These are phyloP conservation scores for Dasyprocta punctata DNA, from an alignment of 2,113 vertebrate species.

Conservation along the genomic window DNA sequence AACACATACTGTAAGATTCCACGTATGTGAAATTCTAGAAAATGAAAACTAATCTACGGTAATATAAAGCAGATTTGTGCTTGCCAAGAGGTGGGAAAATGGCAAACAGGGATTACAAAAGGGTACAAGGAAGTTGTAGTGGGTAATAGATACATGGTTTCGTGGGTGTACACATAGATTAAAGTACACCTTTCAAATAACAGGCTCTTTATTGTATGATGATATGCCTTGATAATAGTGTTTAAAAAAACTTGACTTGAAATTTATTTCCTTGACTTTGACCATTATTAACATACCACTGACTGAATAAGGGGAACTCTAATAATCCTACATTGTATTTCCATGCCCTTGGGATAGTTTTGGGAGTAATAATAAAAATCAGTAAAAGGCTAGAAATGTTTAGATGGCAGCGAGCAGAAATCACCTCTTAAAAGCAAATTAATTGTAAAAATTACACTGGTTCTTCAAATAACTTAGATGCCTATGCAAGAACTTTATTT, in stretches of 20 bases:
- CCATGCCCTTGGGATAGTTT: neutral
- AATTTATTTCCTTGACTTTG: neutral
- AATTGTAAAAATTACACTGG: neutral
- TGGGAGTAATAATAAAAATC: neutral
- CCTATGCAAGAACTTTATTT: slow-evolving; percentile 80
- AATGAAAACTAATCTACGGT: neutral
- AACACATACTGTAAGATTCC: neutral
- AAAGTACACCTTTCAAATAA: neutral
- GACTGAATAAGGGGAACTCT: neutral
- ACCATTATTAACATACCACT: neutral
- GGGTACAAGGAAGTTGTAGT: neutral
- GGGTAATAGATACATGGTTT: too few relatives aligned
- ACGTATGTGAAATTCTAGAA: neutral
- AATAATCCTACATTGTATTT: neutral
- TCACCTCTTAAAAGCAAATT: neutral
- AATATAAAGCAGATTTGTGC: neutral
- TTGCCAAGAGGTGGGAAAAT: neutral
- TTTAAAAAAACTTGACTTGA: neutral
- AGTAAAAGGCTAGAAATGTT: slow-evolving; percentile 20
- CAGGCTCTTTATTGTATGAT: too few relatives aligned
- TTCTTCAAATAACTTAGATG: slow-evolving; percentile 83
- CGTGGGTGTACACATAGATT: neutral
- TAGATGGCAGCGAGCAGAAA: slow-evolving; percentile 7
- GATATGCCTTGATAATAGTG: neutral
- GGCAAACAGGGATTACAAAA: neutral